Conservation (phyloP, 2,888 invertebrate species). For the Hetaerina titia region DNA sequence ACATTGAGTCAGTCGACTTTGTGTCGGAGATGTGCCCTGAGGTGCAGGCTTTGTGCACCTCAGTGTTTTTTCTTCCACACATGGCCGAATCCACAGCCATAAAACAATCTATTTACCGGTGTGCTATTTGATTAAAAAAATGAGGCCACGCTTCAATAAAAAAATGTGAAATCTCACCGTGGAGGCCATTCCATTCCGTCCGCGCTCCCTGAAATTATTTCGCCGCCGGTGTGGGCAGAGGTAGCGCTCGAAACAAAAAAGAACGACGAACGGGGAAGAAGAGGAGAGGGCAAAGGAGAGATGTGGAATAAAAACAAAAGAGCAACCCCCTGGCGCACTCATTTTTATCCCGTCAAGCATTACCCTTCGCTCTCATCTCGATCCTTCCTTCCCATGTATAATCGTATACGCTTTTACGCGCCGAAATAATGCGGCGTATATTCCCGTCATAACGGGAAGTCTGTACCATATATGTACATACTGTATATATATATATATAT, state of each 20-base stretch:
- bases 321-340: neutral
- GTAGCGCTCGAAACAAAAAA: neutral
- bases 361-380: neutral
- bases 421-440: too few species aligned
- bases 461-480: too few species aligned
- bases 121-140: neutral
- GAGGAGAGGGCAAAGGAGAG: neutral
- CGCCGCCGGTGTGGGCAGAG: neutral
- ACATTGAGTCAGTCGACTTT: neutral
- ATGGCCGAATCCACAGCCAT: neutral
- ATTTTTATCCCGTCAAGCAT: neutral
- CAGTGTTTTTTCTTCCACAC: neutral
- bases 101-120: neutral
- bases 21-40: neutral
- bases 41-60: neutral
- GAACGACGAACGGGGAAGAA: neutral
- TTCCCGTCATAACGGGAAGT: too few species aligned
- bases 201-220: neutral
- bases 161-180: neutral
- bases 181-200: neutral
- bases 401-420: too few species aligned
- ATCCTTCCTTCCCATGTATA: too few species aligned
- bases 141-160: neutral
- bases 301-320: neutral
- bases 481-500: too few species aligned